A percentile compares a stretch with the other conserved stretches of the same genome.
phyloP scores from a whole-genome alignment of 2,888 invertebrate species.

The Drosophila cyrtoloma region DNA sequence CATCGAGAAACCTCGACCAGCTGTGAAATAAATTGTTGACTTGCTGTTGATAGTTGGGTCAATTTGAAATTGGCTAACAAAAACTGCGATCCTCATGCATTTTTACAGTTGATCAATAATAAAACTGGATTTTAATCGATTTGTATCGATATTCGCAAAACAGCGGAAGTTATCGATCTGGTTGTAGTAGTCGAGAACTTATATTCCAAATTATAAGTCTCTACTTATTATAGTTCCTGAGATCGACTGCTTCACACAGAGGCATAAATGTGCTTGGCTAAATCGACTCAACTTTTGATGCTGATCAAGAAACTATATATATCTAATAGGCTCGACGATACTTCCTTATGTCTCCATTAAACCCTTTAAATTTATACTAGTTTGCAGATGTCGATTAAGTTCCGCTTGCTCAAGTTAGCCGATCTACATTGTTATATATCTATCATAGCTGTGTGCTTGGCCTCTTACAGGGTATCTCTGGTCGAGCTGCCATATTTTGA shows the following conservation, averaged over 20 bases:
- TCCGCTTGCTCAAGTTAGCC: neutral
- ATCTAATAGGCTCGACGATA: neutral
- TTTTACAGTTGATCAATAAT: neutral
- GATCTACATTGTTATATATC: neutral
- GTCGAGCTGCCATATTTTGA: too few relatives aligned
- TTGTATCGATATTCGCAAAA: neutral
- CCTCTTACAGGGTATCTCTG: neutral
- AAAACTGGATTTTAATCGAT: neutral
- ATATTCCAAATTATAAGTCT: neutral
- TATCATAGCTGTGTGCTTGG: accelerated
- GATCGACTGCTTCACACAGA: neutral
- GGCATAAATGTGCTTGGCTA: neutral
- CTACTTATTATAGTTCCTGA: neutral
- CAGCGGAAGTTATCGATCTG: neutral
- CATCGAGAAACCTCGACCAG: accelerated
- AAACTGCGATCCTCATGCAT: neutral
- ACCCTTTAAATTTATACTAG: neutral
- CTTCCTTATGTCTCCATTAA: neutral
- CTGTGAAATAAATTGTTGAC: neutral
- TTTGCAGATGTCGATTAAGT: neutral
- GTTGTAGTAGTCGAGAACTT: neutral
- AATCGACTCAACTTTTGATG: neutral
- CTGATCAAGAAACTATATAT: neutral
- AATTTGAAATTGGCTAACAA: neutral
- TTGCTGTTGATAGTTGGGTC: accelerated